Evolutionary conservation across 2,113 vertebrate species (phyloP).

Genomic region (Callorhinus ursinus): DNA sequence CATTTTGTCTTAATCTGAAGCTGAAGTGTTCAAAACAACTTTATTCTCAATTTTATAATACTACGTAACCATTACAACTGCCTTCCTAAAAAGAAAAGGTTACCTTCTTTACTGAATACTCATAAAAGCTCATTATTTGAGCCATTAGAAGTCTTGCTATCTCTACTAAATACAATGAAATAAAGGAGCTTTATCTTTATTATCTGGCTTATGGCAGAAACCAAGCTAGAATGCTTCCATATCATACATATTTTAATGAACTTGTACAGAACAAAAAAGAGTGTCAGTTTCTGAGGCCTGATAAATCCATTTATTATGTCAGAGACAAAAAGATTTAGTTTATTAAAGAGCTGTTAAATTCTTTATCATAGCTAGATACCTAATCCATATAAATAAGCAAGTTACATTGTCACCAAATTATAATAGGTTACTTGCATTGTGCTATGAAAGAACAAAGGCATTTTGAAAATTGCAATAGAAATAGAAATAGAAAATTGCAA

Average conservation of each 20-base stretch:
- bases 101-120: not conserved
- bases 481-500: not conserved
- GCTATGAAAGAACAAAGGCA: not conserved
- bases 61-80: not conserved
- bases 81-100: not conserved
- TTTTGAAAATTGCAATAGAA: not conserved
- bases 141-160: not conserved
- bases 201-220: not conserved
- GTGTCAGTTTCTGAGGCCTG: not conserved
- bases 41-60: not conserved
- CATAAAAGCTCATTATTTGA: constrained; percentile 26
- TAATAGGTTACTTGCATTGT: not conserved
- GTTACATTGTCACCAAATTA: not conserved
- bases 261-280: not conserved
- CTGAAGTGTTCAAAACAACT: not conserved
- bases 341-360: constrained; percentile 40
- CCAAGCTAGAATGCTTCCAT: not conserved
- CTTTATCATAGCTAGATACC: constrained; percentile 5
- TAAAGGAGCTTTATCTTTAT: constrained; percentile 23
- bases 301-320: constrained; percentile 34
- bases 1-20: not conserved
- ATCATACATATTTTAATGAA: constrained; percentile 47
- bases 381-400: constrained; percentile 45
- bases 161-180: not conserved
- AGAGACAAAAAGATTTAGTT: constrained; percentile 34